Conservation (phyloP, 1,140 invertebrate species). For the Drosophila subpulchrella region DNA sequence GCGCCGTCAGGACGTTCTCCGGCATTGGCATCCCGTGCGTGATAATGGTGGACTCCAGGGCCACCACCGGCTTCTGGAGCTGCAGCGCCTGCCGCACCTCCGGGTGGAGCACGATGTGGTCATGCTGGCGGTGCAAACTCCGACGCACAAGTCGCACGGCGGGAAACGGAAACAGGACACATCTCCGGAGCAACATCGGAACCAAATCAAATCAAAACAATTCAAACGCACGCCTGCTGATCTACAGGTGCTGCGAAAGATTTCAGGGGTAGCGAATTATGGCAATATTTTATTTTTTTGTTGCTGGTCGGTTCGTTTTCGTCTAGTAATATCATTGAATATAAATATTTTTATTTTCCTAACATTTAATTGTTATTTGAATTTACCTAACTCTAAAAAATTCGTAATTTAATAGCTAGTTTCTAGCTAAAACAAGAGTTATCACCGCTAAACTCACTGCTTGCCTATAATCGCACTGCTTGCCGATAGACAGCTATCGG, state of each 20-base stretch:
- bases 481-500: not conserved
- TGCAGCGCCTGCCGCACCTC: constrained; percentile 60
- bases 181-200: constrained; percentile 32
- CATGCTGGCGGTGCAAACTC: constrained; percentile 9
- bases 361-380: too few species aligned
- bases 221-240: constrained; percentile 38
- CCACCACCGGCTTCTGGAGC: constrained; percentile 88
- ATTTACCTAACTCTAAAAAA: not conserved
- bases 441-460: not conserved
- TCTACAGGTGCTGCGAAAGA: constrained; percentile 8
- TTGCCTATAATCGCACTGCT: not conserved
- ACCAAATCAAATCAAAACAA: constrained; percentile 36
- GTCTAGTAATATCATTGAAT: too few species aligned
- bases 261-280: not conserved
- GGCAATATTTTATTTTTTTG: not conserved
- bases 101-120: constrained; percentile 67
- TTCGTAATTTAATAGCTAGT: not conserved
- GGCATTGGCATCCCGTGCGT: constrained; percentile 99
- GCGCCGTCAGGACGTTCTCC: constrained; percentile 94
- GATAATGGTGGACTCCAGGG: constrained; percentile 98
- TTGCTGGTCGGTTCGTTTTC: too few species aligned
- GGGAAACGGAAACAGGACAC: constrained; percentile 9
- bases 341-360: too few species aligned
- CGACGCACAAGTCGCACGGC: constrained; percentile 6
- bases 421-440: not conserved